Conservation (phyloP, 2,797 vertebrate genomes). For the Podargus strigoides region DNA sequence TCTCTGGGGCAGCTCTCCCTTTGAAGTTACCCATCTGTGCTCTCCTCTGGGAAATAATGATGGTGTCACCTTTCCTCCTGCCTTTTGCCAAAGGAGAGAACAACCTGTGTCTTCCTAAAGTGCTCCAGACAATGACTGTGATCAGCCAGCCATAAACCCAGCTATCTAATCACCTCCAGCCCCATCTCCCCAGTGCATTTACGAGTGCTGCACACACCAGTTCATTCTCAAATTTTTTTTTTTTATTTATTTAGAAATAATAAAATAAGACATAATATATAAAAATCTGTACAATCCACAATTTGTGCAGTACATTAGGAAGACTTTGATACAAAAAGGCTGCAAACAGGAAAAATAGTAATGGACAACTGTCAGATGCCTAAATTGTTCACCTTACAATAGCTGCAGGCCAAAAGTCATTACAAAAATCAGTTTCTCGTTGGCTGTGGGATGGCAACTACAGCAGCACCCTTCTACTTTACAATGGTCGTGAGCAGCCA, state of each 20-base stretch:
- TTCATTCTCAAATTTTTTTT: conserved; percentile 42
- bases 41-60: not conserved
- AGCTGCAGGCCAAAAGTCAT: conserved; percentile 73
- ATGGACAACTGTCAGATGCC: conserved; percentile 77
- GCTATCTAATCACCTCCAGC: not conserved
- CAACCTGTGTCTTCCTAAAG: not conserved
- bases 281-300: conserved; percentile 98
- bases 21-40: not conserved
- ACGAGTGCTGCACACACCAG: not conserved
- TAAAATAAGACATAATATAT: conserved; percentile 98
- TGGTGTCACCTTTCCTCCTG: not conserved
- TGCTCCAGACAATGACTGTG: not conserved
- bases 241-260: conserved; percentile 97
- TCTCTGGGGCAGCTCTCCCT: not conserved
- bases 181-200: not conserved
- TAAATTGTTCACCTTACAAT: conserved; percentile 65
- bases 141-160: not conserved
- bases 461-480: conserved; percentile 67
- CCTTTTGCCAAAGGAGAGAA: not conserved
- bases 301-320: conserved; percentile 98
- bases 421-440: conserved; percentile 66
- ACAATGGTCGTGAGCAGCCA: conserved; percentile 62
- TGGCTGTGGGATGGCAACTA: conserved; percentile 55
- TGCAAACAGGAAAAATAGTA: conserved; percentile 76
- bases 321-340: conserved; percentile 92